Evolutionary conservation across 2,113 vertebrate species (phyloP).

Genomic region (Nothobranchius furzeri): DNA sequence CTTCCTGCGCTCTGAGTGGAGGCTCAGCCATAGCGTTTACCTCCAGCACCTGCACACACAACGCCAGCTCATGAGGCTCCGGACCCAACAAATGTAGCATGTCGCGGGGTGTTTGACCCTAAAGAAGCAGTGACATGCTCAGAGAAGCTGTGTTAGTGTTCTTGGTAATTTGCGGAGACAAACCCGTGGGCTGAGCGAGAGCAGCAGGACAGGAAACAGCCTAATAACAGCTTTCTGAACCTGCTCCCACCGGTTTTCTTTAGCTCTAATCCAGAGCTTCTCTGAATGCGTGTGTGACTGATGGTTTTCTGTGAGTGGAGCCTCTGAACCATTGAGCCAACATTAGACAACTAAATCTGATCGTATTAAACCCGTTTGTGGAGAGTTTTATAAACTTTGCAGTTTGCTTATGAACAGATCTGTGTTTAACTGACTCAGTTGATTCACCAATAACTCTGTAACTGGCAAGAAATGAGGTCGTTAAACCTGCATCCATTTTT

Average conservation of each 20-base stretch:
- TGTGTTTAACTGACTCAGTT: not conserved
- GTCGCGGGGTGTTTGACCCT: slow-evolving; percentile 23
- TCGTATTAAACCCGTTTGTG: not conserved
- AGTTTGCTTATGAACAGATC: not conserved
- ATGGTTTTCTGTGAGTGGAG: not conserved
- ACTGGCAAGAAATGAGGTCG: not conserved
- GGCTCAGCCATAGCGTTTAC: slow-evolving; percentile 38
- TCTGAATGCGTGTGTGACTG: not conserved
- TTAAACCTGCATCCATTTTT: not conserved
- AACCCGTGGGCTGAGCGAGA: not conserved
- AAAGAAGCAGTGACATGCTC: not conserved
- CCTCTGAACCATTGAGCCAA: not conserved
- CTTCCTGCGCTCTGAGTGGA: slow-evolving; percentile 32
- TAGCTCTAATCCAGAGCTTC: no score
- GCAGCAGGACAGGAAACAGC: not conserved
- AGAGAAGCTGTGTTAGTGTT: not conserved
- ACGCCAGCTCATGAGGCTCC: not conserved
- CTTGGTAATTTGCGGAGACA: slow-evolving; percentile 19
- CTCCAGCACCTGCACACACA: slow-evolving; percentile 39
- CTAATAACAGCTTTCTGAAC: not conserved
- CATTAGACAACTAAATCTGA: not conserved
- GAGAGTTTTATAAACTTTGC: no score
- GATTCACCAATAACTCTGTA: not conserved
- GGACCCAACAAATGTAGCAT: slow-evolving; percentile 6
- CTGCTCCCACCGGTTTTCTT: not conserved